Percentiles rank a stretch among this genome's conserved stretches.
These are phyloP conservation scores for Ceyx cyanopectus DNA, from an alignment of 2,113 vertebrate genomes.

Conservation along the genomic window DNA sequence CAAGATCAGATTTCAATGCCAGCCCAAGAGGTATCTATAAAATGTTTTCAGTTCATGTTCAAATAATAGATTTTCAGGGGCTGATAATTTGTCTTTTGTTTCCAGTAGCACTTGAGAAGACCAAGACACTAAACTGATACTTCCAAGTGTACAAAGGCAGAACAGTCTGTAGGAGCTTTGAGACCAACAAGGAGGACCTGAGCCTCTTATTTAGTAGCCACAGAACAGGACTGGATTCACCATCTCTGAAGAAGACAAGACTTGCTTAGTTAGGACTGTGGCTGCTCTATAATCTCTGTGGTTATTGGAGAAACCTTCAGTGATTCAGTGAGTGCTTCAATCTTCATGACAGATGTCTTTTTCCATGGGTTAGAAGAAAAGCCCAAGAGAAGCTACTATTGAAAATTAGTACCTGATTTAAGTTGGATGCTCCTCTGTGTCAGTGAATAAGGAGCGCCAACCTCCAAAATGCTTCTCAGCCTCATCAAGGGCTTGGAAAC, in stretches of 20 bases:
- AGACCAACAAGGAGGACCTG: background rate
- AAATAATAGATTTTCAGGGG: background rate
- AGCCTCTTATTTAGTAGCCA: background rate
- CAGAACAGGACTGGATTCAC: background rate
- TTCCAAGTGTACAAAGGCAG: background rate
- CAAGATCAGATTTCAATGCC: background rate
- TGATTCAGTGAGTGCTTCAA: background rate
- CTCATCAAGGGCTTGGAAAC: background rate
- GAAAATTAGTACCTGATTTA: background rate
- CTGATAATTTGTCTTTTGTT: background rate
- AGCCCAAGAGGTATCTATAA: background rate
- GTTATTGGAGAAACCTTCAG: background rate
- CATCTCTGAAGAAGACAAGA: background rate
- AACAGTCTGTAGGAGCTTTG: background rate
- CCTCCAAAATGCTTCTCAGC: background rate
- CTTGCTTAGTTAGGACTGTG: background rate
- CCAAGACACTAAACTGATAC: background rate
- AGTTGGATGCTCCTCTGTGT: background rate
- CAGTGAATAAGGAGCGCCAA: background rate
- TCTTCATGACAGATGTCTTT: background rate
- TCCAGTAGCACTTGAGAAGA: background rate
- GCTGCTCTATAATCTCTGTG: background rate
- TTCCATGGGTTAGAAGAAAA: background rate
- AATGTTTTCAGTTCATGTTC: background rate
- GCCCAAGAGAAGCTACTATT: fast-evolving